These are phyloP conservation scores for Amiota mariae DNA, from an alignment of 2,888 invertebrate species.

Conservation along the genomic window DNA sequence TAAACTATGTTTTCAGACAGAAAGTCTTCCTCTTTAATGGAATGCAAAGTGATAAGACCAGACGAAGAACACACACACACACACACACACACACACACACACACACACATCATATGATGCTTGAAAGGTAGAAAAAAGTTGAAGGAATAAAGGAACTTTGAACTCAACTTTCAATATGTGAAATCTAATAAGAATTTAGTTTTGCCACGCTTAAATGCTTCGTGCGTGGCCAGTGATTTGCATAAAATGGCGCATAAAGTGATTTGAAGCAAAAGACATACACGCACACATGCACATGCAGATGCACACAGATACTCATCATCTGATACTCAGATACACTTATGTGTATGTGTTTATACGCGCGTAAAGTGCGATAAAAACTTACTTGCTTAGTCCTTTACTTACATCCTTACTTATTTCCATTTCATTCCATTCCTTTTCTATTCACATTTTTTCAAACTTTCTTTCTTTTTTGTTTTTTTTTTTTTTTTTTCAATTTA, in stretches of 20 bases:
- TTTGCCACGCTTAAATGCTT: conserved; percentile 48
- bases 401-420: background rate
- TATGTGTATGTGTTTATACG: conserved; percentile 6
- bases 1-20: too few species aligned
- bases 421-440: background rate
- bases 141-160: too few species aligned
- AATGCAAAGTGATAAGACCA: too few species aligned
- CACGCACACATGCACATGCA: conserved; percentile 1
- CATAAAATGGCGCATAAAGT: background rate
- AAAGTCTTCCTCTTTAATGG: too few species aligned
- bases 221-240: background rate
- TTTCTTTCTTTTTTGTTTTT: conserved; percentile 1
- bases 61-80: too few species aligned
- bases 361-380: background rate
- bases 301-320: conserved; percentile 17
- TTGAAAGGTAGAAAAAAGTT: too few species aligned
- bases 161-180: too few species aligned
- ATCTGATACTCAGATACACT: background rate
- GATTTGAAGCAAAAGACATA: background rate
- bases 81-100: too few species aligned
- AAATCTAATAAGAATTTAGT: conserved; percentile 61
- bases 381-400: too few species aligned
- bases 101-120: too few species aligned
- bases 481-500: conserved; percentile 40
- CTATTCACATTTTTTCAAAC: background rate